phyloP scores from a whole-genome alignment of 2,888 invertebrate genomes.

The Conchocele bisecta region DNA sequence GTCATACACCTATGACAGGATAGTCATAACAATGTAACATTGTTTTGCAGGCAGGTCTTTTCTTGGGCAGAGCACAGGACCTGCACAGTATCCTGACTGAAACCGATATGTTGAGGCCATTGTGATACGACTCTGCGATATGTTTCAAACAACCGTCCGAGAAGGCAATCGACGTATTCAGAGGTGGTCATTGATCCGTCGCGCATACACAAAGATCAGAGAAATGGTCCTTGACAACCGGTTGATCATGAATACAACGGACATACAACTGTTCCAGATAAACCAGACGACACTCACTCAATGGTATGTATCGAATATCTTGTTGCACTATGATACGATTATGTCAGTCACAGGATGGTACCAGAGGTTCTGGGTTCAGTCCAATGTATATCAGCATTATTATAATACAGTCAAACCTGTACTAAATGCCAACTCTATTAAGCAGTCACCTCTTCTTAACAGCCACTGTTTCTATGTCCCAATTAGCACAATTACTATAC shows the following conservation, averaged over 20 bases:
- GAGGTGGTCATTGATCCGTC: constrained; percentile 10
- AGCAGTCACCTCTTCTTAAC: too few species aligned
- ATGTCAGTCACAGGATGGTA: too few species aligned
- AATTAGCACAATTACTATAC: too few species aligned
- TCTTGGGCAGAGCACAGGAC: constrained; percentile 14
- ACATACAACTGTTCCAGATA: constrained; percentile 20
- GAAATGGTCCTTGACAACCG: neutral
- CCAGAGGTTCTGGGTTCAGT: too few species aligned
- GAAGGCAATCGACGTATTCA: neutral
- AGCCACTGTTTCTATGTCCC: neutral
- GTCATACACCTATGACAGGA: too few species aligned
- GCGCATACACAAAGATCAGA: constrained; percentile 17
- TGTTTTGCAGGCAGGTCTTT: constrained; percentile 13
- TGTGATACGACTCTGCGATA: constrained; percentile 3
- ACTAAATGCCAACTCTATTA: too few species aligned
- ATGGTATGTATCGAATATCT: too few species aligned
- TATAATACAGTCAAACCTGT: too few species aligned
- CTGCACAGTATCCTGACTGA: constrained; percentile 24
- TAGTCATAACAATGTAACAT: too few species aligned
- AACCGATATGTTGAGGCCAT: constrained; percentile 27
- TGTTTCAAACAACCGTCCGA: neutral
- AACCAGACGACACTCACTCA: neutral
- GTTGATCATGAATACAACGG: neutral
- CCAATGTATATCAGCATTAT: too few species aligned
- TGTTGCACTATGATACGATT: too few species aligned